These are phyloP conservation scores for Lutraria rhynchaena DNA, from an alignment of 1,140 invertebrate genomes.

Conservation along the genomic window DNA sequence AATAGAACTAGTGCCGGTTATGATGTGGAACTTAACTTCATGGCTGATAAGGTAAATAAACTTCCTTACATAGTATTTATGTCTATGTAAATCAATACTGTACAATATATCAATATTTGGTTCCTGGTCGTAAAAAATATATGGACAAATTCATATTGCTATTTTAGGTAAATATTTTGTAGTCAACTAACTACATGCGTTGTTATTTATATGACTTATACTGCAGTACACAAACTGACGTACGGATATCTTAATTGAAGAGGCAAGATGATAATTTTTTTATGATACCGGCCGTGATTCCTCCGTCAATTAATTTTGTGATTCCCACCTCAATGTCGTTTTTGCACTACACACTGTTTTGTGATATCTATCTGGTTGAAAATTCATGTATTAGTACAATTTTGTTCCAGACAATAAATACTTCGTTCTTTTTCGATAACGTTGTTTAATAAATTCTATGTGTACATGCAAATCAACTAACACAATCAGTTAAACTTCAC, in stretches of 20 bases:
- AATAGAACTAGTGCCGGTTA: constrained; percentile 45
- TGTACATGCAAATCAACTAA: background rate
- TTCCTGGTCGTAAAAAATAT: background rate
- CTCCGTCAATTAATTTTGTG: too few relatives aligned
- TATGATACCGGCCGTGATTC: too few relatives aligned
- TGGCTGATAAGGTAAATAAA: constrained; percentile 62
- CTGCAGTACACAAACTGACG: too few relatives aligned
- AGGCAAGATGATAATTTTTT: too few relatives aligned
- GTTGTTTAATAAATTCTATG: background rate
- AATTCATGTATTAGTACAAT: background rate
- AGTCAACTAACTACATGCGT: background rate
- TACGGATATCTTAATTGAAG: too few relatives aligned
- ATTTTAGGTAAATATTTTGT: background rate
- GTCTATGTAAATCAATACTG: too few relatives aligned
- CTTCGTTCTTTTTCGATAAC: background rate
- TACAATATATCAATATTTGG: background rate
- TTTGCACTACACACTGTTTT: too few relatives aligned
- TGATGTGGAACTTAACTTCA: constrained; percentile 56
- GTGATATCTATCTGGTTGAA: too few relatives aligned
- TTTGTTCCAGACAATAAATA: background rate
- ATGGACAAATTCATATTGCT: background rate
- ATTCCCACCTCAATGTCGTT: too few relatives aligned
- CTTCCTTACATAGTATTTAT: too few relatives aligned
- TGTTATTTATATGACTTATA: too few relatives aligned
- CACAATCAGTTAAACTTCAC: background rate